phyloP scores from a whole-genome alignment of 2,888 invertebrate genomes.

The Poecilobothrus nobilitatus region DNA sequence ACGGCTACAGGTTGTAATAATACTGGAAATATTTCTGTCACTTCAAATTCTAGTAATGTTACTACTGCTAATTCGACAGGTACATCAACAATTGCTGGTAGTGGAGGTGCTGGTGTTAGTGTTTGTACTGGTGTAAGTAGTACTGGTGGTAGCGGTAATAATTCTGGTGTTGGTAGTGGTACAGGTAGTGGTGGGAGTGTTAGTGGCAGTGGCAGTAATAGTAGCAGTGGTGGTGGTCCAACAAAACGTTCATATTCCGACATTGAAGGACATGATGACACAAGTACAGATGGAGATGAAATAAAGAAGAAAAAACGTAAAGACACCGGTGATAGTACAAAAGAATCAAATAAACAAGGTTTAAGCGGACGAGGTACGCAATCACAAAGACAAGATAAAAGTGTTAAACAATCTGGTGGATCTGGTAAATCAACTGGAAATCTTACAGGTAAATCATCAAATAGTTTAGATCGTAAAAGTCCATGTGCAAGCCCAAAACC shows the following conservation, averaged over 20 bases:
- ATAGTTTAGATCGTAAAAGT: conserved; percentile 57
- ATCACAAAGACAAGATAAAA: conserved; percentile 37
- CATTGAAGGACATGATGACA: conserved; percentile 49
- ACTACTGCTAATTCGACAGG: neutral
- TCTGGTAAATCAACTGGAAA: conserved; percentile 47
- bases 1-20: neutral
- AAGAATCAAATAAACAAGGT: conserved; percentile 47
- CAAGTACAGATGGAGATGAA: conserved; percentile 57
- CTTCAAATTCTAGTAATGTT: neutral
- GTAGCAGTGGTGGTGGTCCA: conserved; percentile 15
- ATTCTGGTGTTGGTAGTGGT: neutral
- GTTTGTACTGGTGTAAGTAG: neutral
- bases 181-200: conserved; percentile 7
- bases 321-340: conserved; percentile 54
- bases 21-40: neutral
- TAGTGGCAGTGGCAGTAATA: conserved; percentile 10
- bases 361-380: conserved; percentile 32
- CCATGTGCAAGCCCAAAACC: conserved; percentile 55
- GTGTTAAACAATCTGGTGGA: conserved; percentile 49
- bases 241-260: conserved; percentile 38
- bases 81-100: neutral
- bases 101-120: too few species aligned
- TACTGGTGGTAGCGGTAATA: neutral
- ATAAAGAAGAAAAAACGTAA: conserved; percentile 67
- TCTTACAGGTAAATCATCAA: conserved; percentile 34